These are phyloP conservation scores for Neodiprion virginianus DNA, from an alignment of 1,140 invertebrate species.

Conservation along the genomic window DNA sequence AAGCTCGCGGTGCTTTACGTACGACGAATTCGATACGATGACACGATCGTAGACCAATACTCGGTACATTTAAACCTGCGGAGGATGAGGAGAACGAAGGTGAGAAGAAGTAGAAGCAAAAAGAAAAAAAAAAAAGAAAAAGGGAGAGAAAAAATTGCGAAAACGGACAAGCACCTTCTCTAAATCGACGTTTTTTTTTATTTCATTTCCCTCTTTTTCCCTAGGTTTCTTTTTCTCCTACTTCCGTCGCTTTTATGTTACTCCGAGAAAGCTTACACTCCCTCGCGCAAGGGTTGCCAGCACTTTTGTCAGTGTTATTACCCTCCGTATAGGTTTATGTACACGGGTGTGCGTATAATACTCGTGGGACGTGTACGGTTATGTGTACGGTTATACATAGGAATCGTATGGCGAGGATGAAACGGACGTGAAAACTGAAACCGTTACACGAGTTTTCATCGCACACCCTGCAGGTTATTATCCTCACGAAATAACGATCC, in stretches of 20 bases:
- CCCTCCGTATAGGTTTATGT: background rate
- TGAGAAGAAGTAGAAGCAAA: background rate
- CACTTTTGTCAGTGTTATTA: conserved; percentile 1
- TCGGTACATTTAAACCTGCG: background rate
- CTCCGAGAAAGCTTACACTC: background rate
- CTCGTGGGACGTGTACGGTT: background rate
- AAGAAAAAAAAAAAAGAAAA: background rate
- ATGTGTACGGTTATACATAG: too few species aligned
- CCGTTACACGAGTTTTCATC: too few species aligned
- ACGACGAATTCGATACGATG: too few species aligned
- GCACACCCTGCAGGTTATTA: background rate
- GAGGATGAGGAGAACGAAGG: background rate
- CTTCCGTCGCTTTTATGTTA: background rate
- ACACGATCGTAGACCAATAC: too few species aligned
- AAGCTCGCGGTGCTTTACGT: too few species aligned
- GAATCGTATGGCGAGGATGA: too few species aligned
- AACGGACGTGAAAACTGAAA: too few species aligned
- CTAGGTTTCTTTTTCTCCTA: background rate
- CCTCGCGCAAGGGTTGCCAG: background rate
- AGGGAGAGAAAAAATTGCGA: background rate
- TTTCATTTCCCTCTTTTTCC: background rate
- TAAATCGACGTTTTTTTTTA: background rate
- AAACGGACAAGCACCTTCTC: background rate
- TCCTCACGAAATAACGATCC: background rate
- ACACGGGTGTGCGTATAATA: background rate